phyloP scores from a whole-genome alignment of 2,113 vertebrate species.

The Atlantisia rogersi region DNA sequence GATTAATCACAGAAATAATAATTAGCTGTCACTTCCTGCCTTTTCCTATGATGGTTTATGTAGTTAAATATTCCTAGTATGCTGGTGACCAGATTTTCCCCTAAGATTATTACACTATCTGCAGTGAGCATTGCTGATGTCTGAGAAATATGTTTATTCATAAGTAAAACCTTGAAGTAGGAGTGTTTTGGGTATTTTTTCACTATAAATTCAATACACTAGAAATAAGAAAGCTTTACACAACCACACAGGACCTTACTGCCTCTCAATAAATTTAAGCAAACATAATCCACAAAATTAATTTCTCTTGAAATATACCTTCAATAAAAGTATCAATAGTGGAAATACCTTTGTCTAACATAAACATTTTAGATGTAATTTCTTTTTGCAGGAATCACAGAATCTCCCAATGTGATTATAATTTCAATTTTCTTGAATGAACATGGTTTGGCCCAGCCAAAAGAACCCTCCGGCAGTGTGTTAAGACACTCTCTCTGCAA shows the following conservation, averaged over 20 bases:
- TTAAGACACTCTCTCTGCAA: background rate
- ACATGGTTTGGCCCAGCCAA: background rate
- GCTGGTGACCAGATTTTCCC: background rate
- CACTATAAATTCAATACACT: background rate
- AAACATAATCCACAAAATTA: background rate
- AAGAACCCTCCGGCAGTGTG: background rate
- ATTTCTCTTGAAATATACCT: background rate
- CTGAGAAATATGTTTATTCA: background rate
- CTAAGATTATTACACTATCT: background rate
- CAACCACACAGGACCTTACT: background rate
- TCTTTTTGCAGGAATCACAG: background rate
- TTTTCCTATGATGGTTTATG: background rate
- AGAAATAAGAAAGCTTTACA: background rate
- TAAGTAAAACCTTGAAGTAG: background rate
- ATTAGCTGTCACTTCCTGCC: background rate
- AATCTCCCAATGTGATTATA: background rate
- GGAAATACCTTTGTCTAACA: background rate
- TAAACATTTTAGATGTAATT: background rate
- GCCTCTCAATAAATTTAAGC: background rate
- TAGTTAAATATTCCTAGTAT: background rate
- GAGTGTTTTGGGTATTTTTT: background rate
- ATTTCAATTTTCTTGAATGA: conserved; percentile 16
- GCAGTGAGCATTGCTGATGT: background rate
- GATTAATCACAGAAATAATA: conserved; percentile 4
- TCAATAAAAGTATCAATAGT: background rate